Conservation (phyloP, 2,113 vertebrate genomes). For the Corythornis madagascariensis region DNA sequence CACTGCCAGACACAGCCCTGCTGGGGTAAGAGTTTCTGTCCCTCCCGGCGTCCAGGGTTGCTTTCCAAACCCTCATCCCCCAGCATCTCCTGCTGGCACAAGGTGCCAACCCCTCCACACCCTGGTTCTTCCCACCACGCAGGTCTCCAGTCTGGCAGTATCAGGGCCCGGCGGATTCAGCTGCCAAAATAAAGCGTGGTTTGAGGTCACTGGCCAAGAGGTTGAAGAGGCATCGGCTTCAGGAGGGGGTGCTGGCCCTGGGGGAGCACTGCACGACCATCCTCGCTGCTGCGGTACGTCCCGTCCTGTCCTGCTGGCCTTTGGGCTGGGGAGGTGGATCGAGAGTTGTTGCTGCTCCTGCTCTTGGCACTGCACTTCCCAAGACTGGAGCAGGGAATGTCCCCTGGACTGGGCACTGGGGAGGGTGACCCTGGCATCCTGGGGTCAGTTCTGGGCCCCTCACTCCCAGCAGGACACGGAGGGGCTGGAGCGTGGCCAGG, state of each 20-base stretch:
- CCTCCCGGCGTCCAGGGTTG: rapidly evolving
- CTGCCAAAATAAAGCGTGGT: conserved; percentile 82
- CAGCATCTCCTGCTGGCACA: rapidly evolving
- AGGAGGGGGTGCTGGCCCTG: conserved; percentile 84
- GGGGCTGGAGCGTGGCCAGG: background rate
- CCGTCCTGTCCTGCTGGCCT: rapidly evolving
- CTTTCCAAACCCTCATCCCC: background rate
- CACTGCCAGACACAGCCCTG: conserved; percentile 73
- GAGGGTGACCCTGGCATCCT: background rate
- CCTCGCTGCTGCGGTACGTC: conserved; percentile 77
- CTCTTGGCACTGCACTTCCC: background rate
- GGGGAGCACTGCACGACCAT: conserved; percentile 84
- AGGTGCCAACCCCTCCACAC: rapidly evolving
- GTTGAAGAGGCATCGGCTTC: conserved; percentile 80
- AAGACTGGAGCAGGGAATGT: background rate
- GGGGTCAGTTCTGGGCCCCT: background rate
- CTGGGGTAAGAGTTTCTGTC: conserved; percentile 70
- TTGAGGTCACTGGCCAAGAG: conserved; percentile 81
- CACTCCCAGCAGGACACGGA: background rate
- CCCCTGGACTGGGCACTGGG: background rate
- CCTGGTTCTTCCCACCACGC: background rate
- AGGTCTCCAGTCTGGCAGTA: conserved; percentile 86
- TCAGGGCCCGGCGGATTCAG: conserved; percentile 70
- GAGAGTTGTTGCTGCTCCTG: rapidly evolving
- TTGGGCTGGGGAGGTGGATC: rapidly evolving